phyloP scores from a whole-genome alignment of 2,797 vertebrate species.

The Oophaga sylvatica region DNA sequence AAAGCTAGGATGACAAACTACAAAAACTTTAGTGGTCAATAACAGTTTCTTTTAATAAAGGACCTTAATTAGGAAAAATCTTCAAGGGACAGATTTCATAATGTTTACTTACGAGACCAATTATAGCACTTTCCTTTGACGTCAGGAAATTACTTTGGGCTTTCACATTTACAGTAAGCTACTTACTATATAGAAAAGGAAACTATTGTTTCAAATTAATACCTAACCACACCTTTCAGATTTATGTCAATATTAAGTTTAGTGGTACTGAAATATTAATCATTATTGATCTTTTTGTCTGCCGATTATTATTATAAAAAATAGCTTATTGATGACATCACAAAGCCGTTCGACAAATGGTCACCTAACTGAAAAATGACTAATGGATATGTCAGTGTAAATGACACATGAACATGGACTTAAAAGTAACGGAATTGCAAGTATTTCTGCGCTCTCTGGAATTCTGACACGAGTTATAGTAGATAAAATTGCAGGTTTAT shows the following conservation, averaged over 20 bases:
- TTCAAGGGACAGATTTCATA: not conserved
- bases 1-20: slow-evolving; percentile 18
- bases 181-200: not conserved
- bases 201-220: not conserved
- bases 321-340: too few species aligned
- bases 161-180: not conserved
- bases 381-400: too few species aligned
- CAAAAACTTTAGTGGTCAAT: not conserved
- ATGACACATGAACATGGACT: too few species aligned
- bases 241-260: not conserved
- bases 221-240: not conserved
- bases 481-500: too few species aligned
- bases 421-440: too few species aligned
- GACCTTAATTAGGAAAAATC: not conserved
- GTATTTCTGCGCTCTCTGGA: too few species aligned
- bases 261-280: too few species aligned
- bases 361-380: too few species aligned
- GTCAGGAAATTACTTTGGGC: not conserved
- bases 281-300: too few species aligned
- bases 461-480: too few species aligned
- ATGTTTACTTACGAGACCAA: not conserved
- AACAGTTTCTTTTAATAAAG: slow-evolving; percentile 3
- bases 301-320: too few species aligned
- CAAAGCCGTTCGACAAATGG: too few species aligned
- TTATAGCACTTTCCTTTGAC: not conserved